Evolutionary conservation across 2,797 vertebrate genomes (phyloP).

Genomic region (Protonibea diacanthus): DNA sequence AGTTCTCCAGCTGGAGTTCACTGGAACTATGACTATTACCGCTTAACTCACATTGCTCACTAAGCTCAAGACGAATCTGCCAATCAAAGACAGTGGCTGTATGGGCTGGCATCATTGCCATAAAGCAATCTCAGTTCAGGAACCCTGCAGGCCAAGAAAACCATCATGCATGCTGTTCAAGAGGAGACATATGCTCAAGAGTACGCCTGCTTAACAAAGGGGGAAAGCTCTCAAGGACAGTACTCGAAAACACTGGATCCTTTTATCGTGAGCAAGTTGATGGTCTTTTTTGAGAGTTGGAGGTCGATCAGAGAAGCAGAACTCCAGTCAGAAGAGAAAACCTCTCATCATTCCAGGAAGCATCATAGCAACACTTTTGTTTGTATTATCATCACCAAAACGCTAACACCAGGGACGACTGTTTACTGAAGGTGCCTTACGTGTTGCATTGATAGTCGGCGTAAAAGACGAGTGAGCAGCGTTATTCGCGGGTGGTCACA

Average conservation of each 20-base stretch:
- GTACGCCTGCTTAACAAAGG: background rate
- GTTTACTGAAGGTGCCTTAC: background rate
- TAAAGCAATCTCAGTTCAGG: background rate
- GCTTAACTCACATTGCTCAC: background rate
- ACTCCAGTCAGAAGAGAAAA: background rate
- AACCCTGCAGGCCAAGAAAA: background rate
- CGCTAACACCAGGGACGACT: background rate
- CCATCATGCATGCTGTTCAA: background rate
- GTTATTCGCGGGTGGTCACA: background rate
- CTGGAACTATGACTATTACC: background rate
- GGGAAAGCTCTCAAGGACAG: background rate
- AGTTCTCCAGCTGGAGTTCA: background rate
- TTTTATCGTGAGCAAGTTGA: background rate
- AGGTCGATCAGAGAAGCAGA: background rate
- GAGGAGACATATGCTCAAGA: background rate
- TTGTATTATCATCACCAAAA: background rate
- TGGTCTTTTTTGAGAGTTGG: background rate
- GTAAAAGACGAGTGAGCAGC: conserved; percentile 1
- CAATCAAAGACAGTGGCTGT: too few species aligned
- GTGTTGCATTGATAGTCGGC: background rate
- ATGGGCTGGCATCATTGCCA: background rate
- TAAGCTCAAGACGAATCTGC: too few species aligned
- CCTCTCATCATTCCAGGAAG: background rate
- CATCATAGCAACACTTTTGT: background rate
- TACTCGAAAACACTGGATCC: background rate